Base-by-base conservation (phyloP, 1,140 invertebrate genomes). In the Potamilus streckersoni region DNA sequence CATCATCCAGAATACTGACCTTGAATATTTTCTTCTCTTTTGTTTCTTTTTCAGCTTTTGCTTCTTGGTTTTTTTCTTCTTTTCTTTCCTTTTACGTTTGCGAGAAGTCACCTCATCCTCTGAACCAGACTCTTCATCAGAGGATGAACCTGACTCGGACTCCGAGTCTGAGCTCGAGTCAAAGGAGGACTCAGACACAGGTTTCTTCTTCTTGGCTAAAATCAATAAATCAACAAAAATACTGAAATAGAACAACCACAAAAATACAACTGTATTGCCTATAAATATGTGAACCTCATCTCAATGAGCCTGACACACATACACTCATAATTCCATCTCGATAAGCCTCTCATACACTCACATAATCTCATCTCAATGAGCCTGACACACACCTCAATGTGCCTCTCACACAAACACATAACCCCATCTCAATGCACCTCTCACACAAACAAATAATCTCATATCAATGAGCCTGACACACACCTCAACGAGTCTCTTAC, bases 31-130 rank as follows among this genome's bases (percentile, higher is more conserved):
- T 60, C 80, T 78, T 71, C 84, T 83, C 71, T 81, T 85, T 73
- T 78, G 83, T 71, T 80, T 82, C 69, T 81, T 80, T 66, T 82
- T 78, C 56, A 80, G 79, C 61, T 79, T 79, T 56, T 80, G 80
- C 64, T 80, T 77, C 66, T 84, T 80, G 16, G 76, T 66, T 64
- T 84, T 82, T 60, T 83, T 84, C 66, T 83, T 84, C 23, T 84
- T 79, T 68, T 84, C 82, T 69, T 80, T 81, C 66, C 82, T 82
- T 61, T 82, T 84, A 63, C 84, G 84, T 62, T 84, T 83, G 2
- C 77, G 70, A 15, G 76, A 64, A 16, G 76, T 77, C 49, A 76
- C 80, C 69, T 83, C 78, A 38, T 78, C 69, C 64, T 83, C 76
- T 68, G 69, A 72, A 55, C 77, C 79, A 20, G 78, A 69, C 61